Conservation (phyloP, 2,797 vertebrate species). For the Spea hammondii region DNA sequence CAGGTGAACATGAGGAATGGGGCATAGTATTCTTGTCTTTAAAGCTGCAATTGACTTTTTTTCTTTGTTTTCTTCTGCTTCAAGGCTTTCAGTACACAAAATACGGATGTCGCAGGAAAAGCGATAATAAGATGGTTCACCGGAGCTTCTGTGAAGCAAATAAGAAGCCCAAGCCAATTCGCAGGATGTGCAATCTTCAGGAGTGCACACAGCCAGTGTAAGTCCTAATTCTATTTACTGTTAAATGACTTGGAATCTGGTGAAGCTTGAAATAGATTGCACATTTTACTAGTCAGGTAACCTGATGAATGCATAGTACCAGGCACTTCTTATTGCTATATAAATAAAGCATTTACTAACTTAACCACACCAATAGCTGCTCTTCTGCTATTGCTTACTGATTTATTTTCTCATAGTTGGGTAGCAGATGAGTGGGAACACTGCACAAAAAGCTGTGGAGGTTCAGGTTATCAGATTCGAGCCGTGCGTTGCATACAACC, state of each 20-base stretch:
- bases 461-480: constrained; percentile 87
- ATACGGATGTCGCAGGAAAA: constrained; percentile 91
- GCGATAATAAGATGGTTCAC: constrained; percentile 91
- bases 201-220: constrained; percentile 92
- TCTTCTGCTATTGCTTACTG: background rate
- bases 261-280: too few species aligned
- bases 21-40: too few species aligned
- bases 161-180: constrained; percentile 94
- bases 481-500: constrained; percentile 86
- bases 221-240: constrained; percentile 57
- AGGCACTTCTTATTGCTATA: too few species aligned
- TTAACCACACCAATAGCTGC: too few species aligned
- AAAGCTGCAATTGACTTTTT: background rate
- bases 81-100: constrained; percentile 93
- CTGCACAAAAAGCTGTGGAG: constrained; percentile 89
- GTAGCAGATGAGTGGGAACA: constrained; percentile 90
- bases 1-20: too few species aligned
- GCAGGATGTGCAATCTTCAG: constrained; percentile 92
- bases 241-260: background rate
- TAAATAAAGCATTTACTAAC: too few species aligned
- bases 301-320: too few species aligned
- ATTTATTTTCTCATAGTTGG: constrained; percentile 75
- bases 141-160: constrained; percentile 87
- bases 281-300: too few species aligned
- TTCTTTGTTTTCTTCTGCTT: background rate